Base-by-base conservation (phyloP, 2,797 vertebrate species). In the Sebastiscus albofasciatus region DNA sequence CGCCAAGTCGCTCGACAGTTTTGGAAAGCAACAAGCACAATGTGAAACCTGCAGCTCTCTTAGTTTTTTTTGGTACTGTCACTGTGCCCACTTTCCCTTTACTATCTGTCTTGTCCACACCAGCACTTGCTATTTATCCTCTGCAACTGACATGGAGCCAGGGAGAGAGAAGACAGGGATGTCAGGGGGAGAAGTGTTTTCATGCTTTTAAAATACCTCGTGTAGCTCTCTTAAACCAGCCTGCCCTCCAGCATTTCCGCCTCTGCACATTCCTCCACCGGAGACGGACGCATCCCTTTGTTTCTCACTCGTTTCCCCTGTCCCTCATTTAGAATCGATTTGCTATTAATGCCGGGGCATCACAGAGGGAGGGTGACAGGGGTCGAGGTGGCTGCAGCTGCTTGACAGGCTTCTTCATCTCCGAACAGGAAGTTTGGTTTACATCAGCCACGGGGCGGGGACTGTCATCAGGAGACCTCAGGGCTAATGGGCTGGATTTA, bases 321-420 rank as follows among this genome's bases (percentile, higher is more conserved):
- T 90, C 86, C 90, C 81, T 90, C 90, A 91, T 92, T 92, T 87
- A 70, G 61, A 89, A 96, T 96, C 91, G 89, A 96, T 96, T 89
- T 82, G 82, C 92, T 93, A 94, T 96, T 96, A 95, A 95, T 92
- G 89, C 80, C 49, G 22, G 74, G 80, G 74, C 89, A 84, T 89
- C 85, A 75, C 70, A 72, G 73, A 75, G 88, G 91, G 90, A 86
- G 93, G 92, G 87, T 88, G 93, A 93, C 88, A 87, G 73, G 81
- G 85, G 85, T 85, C 22, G 83, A 86, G 89, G 86, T 89, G 87
- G 89, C 90, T 91, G 86, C 72, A 82, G 79, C 85, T 42, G 52
- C 74, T 80, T 96, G 95, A 96, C 95, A 95, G 92, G 90, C 89
- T 92, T 90, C 92, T 96, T 93, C 92, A 95, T 96, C 95, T 96